Base-by-base conservation (phyloP, 2,888 invertebrate genomes). In the Autographa pulchrina region DNA sequence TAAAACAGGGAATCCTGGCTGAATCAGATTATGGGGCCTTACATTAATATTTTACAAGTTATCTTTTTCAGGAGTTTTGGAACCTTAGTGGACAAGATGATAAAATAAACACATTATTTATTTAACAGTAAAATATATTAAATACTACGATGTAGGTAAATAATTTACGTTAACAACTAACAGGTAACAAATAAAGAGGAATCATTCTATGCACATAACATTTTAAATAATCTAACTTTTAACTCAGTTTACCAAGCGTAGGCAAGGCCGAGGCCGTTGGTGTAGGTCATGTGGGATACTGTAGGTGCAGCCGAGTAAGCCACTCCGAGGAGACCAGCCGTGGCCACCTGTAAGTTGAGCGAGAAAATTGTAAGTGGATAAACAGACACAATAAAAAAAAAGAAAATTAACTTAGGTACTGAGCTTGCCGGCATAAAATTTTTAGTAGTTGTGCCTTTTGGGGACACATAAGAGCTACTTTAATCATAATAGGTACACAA, bases 251-350 rank as follows among this genome's bases (percentile, higher is more conserved):
- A 96, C 96, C 96, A 96, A 77, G 93, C 92, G 88, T 96, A 96
- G 18, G 93, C 92, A 41, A 96, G 87, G n/a, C 96, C 96, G 48
- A 96, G 92, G 80, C 96, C 96, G 83, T 96, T 96, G 69, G 94
- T 90, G 90, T 96, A 97, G 60, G 95, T 95, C 95, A 96, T 96
- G 89, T 96, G 96, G n/a, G 96, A 96, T 2, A 97, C 97, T 18
- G 96, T 94, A 13, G 97, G 96, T 16, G 97, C 96, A 43, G 96
- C 96, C 16, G 96, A 96, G 84, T 96, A 97, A 0, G 96, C 96
- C 20, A 96, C 96, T 54, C 96, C 96, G n/a, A 96, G 91, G 56
- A 96, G 94, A 18, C 96, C 96, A 61, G 96, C 96, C 66, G 93
- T 88, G 59, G 96, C 94, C n/a, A 96, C 95, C 94, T 96, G 85